A percentile compares a stretch with the other conserved stretches of the same genome.
Conservation (phyloP, 2,888 invertebrate genomes). For the Leptarthrus brevirostris region DNA sequence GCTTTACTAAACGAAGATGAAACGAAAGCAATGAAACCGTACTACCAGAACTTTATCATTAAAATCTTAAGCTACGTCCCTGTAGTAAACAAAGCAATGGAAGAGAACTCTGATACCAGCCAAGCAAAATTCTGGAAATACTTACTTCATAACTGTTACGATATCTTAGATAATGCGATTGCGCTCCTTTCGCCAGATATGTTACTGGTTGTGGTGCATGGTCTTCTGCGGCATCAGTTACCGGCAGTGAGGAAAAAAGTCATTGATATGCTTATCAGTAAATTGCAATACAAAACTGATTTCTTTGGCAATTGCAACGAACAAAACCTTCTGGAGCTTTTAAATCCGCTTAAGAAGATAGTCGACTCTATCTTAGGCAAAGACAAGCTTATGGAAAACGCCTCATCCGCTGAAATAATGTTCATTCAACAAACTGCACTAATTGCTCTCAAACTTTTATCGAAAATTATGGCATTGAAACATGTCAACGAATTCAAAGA, state of each 20-base stretch:
- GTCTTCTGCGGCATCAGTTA: conserved; percentile 77
- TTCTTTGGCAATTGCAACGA: conserved; percentile 71
- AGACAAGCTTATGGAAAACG: conserved; percentile 64
- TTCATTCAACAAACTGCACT: conserved; percentile 85
- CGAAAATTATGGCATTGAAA: conserved; percentile 76
- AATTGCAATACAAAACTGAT: conserved; percentile 77
- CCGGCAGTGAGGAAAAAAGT: conserved; percentile 81
- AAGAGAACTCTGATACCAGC: conserved; percentile 71
- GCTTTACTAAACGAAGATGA: conserved; percentile 69
- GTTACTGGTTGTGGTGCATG: conserved; percentile 82
- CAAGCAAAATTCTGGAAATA: conserved; percentile 84
- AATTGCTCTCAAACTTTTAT: conserved; percentile 84
- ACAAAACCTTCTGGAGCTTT: conserved; percentile 70
- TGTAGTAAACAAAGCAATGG: conserved; percentile 73
- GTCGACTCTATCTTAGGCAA: conserved; percentile 70
- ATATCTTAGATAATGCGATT: conserved; percentile 83
- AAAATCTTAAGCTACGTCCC: conserved; percentile 77
- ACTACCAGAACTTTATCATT: conserved; percentile 78
- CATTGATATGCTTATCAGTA: conserved; percentile 85
- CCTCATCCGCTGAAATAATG: conserved; percentile 71
- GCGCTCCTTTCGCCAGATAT: conserved; percentile 81
- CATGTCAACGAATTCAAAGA: conserved; percentile 78
- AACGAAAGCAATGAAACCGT: conserved; percentile 70
- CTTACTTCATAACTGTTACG: conserved; percentile 81
- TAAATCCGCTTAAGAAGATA: conserved; percentile 73